These are phyloP conservation scores for Struthio camelus DNA, from an alignment of 2,113 vertebrate species.

Conservation along the genomic window DNA sequence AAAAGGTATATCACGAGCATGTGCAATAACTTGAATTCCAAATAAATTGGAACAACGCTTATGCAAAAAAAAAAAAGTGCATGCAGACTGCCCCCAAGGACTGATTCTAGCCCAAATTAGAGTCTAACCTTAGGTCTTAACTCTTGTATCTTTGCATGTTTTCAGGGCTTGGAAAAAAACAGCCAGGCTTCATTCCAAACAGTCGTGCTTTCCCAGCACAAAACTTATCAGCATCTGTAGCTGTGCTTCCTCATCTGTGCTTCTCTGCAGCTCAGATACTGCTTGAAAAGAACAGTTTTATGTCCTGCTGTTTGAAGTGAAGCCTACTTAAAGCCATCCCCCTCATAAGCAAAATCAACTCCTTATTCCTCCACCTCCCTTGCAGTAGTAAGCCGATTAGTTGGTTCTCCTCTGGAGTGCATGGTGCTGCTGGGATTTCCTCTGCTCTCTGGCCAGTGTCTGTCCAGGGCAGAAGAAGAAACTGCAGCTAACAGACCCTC, in stretches of 20 bases:
- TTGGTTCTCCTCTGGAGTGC: background rate
- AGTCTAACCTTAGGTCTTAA: background rate
- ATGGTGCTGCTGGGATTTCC: background rate
- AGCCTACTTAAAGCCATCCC: background rate
- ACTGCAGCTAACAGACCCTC: background rate
- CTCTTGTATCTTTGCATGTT: background rate
- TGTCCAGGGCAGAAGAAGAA: background rate
- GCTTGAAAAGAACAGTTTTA: background rate
- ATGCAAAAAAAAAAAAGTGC: background rate
- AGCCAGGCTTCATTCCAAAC: background rate
- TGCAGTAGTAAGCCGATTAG: background rate
- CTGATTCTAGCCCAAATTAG: background rate
- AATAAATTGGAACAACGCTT: background rate
- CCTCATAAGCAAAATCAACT: background rate
- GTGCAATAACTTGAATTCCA: background rate
- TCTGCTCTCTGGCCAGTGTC: background rate
- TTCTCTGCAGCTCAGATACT: background rate
- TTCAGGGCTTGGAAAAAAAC: background rate
- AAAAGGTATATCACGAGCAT: background rate
- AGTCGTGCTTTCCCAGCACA: background rate
- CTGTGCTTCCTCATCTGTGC: accelerated
- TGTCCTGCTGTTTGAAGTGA: accelerated
- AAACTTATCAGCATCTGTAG: accelerated
- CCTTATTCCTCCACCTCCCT: background rate
- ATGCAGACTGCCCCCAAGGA: too few species aligned